Percentiles rank a stretch among this genome's conserved stretches.
Conservation (phyloP, 53 echinoderm and acorn worm species). For the Crossaster papposus region DNA sequence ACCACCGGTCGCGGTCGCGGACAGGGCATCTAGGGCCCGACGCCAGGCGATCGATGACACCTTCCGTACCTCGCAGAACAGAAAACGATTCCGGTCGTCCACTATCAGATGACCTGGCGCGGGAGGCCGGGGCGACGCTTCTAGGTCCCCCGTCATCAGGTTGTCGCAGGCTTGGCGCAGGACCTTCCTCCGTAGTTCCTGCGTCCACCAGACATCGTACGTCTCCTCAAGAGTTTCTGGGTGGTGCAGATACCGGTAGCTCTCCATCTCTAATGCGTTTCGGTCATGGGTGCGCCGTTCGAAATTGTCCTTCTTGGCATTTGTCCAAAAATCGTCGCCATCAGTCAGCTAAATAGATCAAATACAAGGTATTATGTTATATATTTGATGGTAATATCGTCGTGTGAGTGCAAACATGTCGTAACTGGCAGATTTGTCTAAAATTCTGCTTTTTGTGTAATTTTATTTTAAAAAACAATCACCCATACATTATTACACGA, state of each 20-base stretch:
- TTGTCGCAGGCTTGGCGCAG: conserved; percentile 18
- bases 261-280: conserved; percentile 15
- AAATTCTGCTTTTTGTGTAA: no score
- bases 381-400: neutral
- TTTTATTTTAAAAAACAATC: no score
- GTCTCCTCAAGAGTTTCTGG: conserved; percentile 7
- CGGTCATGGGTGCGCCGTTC: neutral
- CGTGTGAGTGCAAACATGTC: no score
- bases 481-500: no score
- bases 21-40: conserved; percentile 12
- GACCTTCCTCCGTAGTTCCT: neutral
- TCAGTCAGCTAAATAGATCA: neutral
- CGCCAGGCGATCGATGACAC: conserved; percentile 59
- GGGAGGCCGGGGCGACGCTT: neutral
- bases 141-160: neutral
- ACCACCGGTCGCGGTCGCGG: neutral
- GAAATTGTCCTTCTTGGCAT: neutral
- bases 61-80: conserved; percentile 62
- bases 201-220: conserved; percentile 20
- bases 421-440: no score
- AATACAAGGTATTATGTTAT: neutral
- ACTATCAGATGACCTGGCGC: conserved; percentile 43
- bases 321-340: neutral
- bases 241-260: conserved; percentile 24
- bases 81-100: conserved; percentile 39